Conservation (phyloP, 2,797 vertebrate species). For the Nyctibius grandis region DNA sequence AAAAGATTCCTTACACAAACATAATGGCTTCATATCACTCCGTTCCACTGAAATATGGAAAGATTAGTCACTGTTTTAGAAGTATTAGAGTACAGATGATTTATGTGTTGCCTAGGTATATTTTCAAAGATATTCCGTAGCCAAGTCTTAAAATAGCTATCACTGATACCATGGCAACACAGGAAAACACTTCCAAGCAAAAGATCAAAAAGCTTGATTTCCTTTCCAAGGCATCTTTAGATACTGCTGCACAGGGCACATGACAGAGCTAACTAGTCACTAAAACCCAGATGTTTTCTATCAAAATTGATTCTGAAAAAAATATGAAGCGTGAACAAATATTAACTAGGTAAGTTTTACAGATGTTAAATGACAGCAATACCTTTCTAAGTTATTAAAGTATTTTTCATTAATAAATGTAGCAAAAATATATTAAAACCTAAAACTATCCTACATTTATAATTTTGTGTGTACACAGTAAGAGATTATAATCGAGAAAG, state of each 20-base stretch:
- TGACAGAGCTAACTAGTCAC: slow-evolving; percentile 2
- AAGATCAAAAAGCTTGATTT: slow-evolving; percentile 47
- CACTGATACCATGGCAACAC: slow-evolving; percentile 45
- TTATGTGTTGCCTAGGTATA: slow-evolving; percentile 25
- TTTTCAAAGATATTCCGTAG: slow-evolving; percentile 8
- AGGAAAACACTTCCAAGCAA: slow-evolving; percentile 45
- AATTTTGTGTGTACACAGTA: background rate
- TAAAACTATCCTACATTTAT: background rate
- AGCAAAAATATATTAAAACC: background rate
- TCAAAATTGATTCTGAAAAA: background rate
- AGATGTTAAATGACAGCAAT: background rate
- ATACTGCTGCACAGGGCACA: background rate
- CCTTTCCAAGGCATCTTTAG: slow-evolving; percentile 23
- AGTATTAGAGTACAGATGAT: background rate
- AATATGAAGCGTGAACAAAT: background rate
- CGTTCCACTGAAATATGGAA: background rate
- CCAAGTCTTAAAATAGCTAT: background rate
- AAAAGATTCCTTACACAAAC: background rate
- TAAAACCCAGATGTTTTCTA: slow-evolving; percentile 36
- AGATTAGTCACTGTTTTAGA: background rate
- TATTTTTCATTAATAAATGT: background rate
- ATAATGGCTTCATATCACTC: background rate
- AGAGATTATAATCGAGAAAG: background rate
- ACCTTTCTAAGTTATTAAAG: background rate
- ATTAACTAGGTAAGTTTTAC: background rate